These are phyloP conservation scores for Globodera ellingtonae DNA, from an alignment of 1,140 invertebrate species.

Conservation along the genomic window DNA sequence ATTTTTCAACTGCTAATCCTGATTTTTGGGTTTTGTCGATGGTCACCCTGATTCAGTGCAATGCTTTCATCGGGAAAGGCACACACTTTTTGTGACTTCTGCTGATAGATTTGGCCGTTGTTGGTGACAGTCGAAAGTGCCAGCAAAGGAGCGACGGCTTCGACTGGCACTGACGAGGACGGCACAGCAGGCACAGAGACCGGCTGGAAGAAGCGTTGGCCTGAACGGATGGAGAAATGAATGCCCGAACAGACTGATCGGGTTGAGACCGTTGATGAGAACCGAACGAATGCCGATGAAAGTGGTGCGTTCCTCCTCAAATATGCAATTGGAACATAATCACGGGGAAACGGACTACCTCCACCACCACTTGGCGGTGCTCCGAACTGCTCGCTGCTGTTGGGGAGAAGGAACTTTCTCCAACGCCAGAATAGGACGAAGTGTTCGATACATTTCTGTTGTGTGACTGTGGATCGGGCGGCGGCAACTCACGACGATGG, in stretches of 20 bases:
- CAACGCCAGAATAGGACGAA: neutral
- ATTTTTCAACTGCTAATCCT: too few relatives aligned
- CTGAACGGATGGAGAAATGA: neutral
- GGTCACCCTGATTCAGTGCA: too few relatives aligned
- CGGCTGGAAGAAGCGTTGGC: conserved; percentile 28
- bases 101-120: conserved; percentile 6
- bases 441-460: neutral
- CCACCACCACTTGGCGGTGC: neutral
- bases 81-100: conserved; percentile 1
- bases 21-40: too few relatives aligned
- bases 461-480: neutral
- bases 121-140: conserved; percentile 9
- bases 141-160: neutral
- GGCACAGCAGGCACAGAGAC: neutral
- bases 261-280: conserved; percentile 13
- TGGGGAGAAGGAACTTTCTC: neutral
- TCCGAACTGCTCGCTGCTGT: neutral
- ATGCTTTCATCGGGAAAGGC: too few relatives aligned
- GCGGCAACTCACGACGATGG: neutral
- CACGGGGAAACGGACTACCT: neutral
- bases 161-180: neutral
- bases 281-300: conserved; percentile 25
- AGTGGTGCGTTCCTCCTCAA: conserved; percentile 19
- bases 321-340: neutral
- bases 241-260: neutral